Evolutionary conservation across 2,113 vertebrate species (phyloP), one percentile per base, ranked within the genome.

Genomic region (Coracopsis vasa): DNA sequence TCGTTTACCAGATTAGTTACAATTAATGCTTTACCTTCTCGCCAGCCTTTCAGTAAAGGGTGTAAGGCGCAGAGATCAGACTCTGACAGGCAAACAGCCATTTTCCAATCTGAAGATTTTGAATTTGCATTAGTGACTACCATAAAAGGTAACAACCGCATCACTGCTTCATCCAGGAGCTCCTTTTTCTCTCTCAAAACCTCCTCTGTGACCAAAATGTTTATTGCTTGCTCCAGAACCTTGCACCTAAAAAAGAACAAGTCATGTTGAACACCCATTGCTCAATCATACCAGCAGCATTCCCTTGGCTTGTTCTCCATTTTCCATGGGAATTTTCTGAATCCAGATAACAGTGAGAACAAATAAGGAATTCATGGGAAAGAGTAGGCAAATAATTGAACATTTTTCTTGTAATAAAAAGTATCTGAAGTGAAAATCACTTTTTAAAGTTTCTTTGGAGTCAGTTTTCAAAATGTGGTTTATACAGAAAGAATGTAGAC

Each of bases 31-130:
- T 97, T 97, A 99, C 99, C 99, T 98, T 97, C 56, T 47, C 97
- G 97, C 99, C 99, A 99, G 35, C 97, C 98, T 66, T 92, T 97
- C 39, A 99, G 98, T 31, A 99, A 96, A 50, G 98, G 98, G 82
- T 99, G 98, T 18, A 98, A 97, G 39, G 96, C 95, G 51, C 99
- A 92, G 72, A 99, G 61, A 37, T 88, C 75, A 42, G 97, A 99
- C 31, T 96, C 96, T 89, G 98, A 98, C 9, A 99, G 69, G 82
- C 96, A 97, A 27, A 95, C 1, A 13, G 99, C 80, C 27, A 99
- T 93, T 78, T 97, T 97, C 62, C 95, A 97, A 42, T 98, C 98
- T 13, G 98, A 33, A n/a, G 98, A 98, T 47, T 97, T 97, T 3
- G 94, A 61, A 39, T 94, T 71, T 0, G 85, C 65, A 28, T 50